Evolutionary conservation across 2,797 vertebrate genomes (phyloP).

Genomic region (Poeciliopsis presidionis): DNA sequence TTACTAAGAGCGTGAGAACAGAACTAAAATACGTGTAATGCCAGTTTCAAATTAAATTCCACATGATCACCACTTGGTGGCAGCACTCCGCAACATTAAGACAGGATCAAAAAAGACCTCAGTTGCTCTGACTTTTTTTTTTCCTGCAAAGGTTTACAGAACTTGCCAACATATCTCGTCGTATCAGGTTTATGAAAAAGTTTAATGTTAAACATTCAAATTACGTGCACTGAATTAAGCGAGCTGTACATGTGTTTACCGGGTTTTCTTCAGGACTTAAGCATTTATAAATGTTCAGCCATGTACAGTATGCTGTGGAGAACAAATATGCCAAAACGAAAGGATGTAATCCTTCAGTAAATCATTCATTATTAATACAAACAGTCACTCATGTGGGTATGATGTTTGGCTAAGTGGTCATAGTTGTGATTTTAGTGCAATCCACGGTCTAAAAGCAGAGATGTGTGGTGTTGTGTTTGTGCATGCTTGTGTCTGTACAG

Average conservation of each 20-base stretch:
- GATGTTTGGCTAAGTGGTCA: slow-evolving; percentile 46
- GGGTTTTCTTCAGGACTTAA: slow-evolving; percentile 38
- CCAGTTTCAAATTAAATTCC: slow-evolving; percentile 17
- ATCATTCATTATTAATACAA: slow-evolving; percentile 24
- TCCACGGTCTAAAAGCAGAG: slow-evolving; percentile 47
- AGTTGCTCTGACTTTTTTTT: slow-evolving; percentile 1
- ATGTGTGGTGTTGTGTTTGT: slow-evolving; percentile 53
- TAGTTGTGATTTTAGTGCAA: slow-evolving; percentile 62
- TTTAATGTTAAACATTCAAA: slow-evolving; percentile 16
- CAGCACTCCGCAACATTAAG: slow-evolving; percentile 46
- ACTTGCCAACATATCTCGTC: slow-evolving; percentile 13
- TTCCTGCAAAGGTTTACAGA: slow-evolving; percentile 15
- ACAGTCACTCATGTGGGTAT: slow-evolving; percentile 54
- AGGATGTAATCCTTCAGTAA: slow-evolving; percentile 25
- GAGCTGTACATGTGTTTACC: slow-evolving; percentile 45
- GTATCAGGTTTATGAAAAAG: slow-evolving; percentile 42
- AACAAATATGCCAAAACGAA: slow-evolving; percentile 49
- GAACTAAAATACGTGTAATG: not conserved
- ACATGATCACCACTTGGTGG: slow-evolving; percentile 63
- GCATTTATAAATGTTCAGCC: slow-evolving; percentile 30
- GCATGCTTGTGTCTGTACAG: slow-evolving; percentile 66
- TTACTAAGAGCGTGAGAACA: slow-evolving; percentile 7
- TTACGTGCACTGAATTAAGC: slow-evolving; percentile 10
- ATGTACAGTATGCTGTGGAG: slow-evolving; percentile 32
- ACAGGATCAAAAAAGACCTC: not conserved